A percentile compares a stretch with the other conserved stretches of the same genome.
Conservation (phyloP, 2,113 vertebrate species). For the Atractosteus spatula region DNA sequence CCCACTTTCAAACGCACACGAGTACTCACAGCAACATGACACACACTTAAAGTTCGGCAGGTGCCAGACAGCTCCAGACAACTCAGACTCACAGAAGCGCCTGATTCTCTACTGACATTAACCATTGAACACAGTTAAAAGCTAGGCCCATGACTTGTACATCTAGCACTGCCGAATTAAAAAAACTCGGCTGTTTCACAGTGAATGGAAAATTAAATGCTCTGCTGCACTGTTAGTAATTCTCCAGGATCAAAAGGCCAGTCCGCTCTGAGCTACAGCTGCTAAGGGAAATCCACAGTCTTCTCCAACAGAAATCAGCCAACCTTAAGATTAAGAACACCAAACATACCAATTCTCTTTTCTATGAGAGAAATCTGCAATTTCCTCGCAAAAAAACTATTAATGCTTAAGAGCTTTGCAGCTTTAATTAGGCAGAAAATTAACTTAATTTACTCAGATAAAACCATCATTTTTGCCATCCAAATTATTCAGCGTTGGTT, state of each 20-base stretch:
- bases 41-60: background rate
- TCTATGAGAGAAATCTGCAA: too few relatives aligned
- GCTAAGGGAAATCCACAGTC: slow-evolving; percentile 17
- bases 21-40: background rate
- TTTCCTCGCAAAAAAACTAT: too few relatives aligned
- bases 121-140: too few relatives aligned
- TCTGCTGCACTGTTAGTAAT: slow-evolving; percentile 4
- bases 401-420: too few relatives aligned
- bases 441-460: too few relatives aligned
- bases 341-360: too few relatives aligned
- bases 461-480: too few relatives aligned
- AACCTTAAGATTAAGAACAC: slow-evolving; percentile 13
- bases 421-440: too few relatives aligned
- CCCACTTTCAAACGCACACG: slow-evolving; percentile 15
- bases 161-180: too few relatives aligned
- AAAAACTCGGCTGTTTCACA: too few relatives aligned
- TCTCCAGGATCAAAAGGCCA: background rate
- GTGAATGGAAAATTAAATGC: slow-evolving; percentile 5
- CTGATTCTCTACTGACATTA: background rate
- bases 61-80: background rate
- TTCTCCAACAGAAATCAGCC: slow-evolving; percentile 12
- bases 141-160: too few relatives aligned
- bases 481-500: too few relatives aligned
- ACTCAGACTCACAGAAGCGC: background rate
- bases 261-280: background rate